Evolutionary conservation across 2,113 vertebrate genomes (phyloP).

Genomic region (Archilochus colubris): DNA sequence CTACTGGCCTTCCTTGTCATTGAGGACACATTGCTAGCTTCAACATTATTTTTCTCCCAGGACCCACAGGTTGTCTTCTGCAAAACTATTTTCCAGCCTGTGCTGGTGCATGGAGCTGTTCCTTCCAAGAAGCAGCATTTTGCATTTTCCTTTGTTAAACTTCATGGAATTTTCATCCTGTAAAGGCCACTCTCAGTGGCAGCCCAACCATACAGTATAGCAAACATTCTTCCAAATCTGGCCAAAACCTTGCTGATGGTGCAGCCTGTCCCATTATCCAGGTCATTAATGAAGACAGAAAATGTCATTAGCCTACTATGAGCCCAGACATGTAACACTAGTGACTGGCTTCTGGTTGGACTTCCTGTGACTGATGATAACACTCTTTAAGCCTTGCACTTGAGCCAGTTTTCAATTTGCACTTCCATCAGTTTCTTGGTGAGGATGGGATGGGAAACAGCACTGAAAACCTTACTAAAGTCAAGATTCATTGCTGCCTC

Average conservation of each 20-base stretch:
- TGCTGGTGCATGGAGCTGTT: not conserved
- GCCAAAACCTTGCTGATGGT: not conserved
- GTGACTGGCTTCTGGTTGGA: not conserved
- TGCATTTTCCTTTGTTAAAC: not conserved
- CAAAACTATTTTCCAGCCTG: not conserved
- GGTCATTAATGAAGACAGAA: not conserved
- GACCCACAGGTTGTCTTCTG: fast-evolving
- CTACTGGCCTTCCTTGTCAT: not conserved
- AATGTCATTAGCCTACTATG: not conserved
- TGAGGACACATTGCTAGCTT: not conserved
- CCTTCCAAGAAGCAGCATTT: fast-evolving
- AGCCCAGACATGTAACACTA: not conserved
- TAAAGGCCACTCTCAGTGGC: not conserved
- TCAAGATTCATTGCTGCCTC: not conserved
- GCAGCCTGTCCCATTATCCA: not conserved
- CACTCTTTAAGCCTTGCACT: not conserved
- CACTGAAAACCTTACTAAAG: not conserved
- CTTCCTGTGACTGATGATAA: not conserved
- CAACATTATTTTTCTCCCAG: not conserved
- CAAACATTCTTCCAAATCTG: not conserved
- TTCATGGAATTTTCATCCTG: not conserved
- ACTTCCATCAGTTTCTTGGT: not conserved
- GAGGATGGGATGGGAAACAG: not conserved
- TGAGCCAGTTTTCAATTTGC: not conserved
- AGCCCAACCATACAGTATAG: not conserved